Evolutionary conservation across 2,797 vertebrate species (phyloP).

Genomic region (Ctenopoma kingsleyae): DNA sequence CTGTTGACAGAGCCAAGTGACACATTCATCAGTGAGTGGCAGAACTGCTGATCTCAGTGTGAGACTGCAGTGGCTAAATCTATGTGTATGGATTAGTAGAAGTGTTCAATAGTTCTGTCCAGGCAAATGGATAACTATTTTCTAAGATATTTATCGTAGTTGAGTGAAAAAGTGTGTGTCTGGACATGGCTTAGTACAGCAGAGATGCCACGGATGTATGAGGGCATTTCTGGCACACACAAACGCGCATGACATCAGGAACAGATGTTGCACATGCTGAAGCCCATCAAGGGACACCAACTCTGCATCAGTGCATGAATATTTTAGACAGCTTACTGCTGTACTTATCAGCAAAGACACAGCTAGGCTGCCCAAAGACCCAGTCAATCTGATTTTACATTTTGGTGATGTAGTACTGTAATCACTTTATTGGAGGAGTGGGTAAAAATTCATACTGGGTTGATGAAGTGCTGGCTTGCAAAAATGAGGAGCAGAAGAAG

Average conservation of each 20-base stretch:
- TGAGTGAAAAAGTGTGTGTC: constrained; percentile 53
- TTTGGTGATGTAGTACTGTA: constrained; percentile 38
- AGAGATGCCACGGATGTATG: constrained; percentile 63
- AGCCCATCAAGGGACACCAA: constrained; percentile 79
- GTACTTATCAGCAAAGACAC: constrained; percentile 76
- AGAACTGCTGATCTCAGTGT: constrained; percentile 76
- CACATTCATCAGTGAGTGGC: constrained; percentile 72
- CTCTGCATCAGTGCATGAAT: constrained; percentile 82
- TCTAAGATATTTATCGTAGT: constrained; percentile 72
- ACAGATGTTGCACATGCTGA: constrained; percentile 83
- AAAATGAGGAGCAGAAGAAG: constrained; percentile 1
- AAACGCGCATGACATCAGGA: constrained; percentile 79
- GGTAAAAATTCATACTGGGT: constrained; percentile 25
- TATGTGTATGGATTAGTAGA: constrained; percentile 73
- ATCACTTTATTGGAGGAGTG: constrained; percentile 53
- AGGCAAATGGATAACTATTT: constrained; percentile 61
- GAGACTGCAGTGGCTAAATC: constrained; percentile 71
- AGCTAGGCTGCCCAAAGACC: constrained; percentile 56
- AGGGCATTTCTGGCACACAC: constrained; percentile 77
- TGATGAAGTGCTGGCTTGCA: constrained; percentile 43
- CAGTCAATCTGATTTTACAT: constrained; percentile 65
- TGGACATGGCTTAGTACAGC: constrained; percentile 56
- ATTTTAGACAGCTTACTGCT: constrained; percentile 82
- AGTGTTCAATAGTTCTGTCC: constrained; percentile 72
- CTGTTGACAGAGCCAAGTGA: constrained; percentile 67